Percentiles rank a stretch among this genome's conserved stretches.
These are phyloP conservation scores for Chironomus striatipennis DNA, from an alignment of 1,140 invertebrate species.

Conservation along the genomic window DNA sequence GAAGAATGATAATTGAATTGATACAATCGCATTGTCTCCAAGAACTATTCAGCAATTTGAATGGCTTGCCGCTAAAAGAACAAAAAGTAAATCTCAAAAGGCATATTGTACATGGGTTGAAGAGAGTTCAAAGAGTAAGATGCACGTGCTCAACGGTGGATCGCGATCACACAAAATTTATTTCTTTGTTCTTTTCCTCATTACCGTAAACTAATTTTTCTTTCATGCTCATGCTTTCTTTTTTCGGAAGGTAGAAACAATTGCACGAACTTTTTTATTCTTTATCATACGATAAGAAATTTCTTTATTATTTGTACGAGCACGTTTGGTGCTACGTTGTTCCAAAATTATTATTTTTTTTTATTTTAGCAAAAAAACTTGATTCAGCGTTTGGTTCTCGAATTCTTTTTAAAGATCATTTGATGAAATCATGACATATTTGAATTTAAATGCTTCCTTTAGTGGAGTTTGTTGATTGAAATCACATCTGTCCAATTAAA, in stretches of 20 bases:
- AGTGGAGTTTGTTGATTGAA: no score
- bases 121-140: background rate
- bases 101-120: background rate
- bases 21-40: background rate
- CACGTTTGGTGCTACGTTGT: background rate
- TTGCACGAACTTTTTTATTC: background rate
- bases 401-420: no score
- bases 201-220: background rate
- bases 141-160: background rate
- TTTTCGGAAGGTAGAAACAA: background rate
- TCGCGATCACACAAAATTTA: constrained; percentile 11
- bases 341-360: background rate
- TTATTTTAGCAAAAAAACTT: no score
- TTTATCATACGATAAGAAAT: background rate
- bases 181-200: constrained; percentile 8
- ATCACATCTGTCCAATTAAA: no score
- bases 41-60: background rate
- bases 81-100: background rate
- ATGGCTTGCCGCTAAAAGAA: background rate
- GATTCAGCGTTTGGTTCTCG: no score
- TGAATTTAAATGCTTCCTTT: no score
- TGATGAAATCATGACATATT: no score
- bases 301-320: background rate
- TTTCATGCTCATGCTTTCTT: background rate
- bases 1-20: background rate